Percentiles rank a stretch among this genome's conserved stretches.
Conservation (phyloP, 2,113 vertebrate species). For the Raja brachyura region DNA sequence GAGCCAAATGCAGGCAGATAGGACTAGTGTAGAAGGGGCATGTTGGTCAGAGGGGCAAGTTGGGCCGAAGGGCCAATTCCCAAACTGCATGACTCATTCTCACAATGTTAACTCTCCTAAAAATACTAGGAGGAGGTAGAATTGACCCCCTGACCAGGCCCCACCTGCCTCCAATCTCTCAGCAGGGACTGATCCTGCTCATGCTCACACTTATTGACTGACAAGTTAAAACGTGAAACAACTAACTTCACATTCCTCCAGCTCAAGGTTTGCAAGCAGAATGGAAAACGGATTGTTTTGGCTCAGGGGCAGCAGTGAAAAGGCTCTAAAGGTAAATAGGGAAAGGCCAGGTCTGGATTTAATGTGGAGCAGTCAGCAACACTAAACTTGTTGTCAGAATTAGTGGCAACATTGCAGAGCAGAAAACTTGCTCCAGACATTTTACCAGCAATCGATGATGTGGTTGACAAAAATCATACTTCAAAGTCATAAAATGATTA, state of each 20-base stretch:
- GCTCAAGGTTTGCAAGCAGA: not conserved
- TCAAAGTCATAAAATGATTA: not conserved
- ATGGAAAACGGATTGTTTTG: constrained; percentile 3
- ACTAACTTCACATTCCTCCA: not conserved
- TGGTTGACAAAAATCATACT: not conserved
- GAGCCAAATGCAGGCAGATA: too few species aligned
- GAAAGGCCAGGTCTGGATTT: not conserved
- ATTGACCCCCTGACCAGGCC: not conserved
- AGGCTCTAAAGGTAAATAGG: not conserved
- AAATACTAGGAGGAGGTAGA: not conserved
- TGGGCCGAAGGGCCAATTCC: too few species aligned
- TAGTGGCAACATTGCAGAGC: not conserved
- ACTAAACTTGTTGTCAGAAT: not conserved
- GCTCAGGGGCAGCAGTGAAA: not conserved
- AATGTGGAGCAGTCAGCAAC: not conserved
- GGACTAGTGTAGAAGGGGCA: too few species aligned
- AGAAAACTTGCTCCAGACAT: not conserved
- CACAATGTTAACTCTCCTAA: not conserved
- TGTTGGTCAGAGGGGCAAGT: too few species aligned
- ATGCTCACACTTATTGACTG: not conserved
- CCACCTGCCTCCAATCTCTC: not conserved
- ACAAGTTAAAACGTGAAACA: not conserved
- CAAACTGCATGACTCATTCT: not conserved
- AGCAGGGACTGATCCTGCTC: not conserved
- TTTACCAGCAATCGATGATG: not conserved